These are phyloP conservation scores for Pantherophis alleghaniensis DNA, from an alignment of 2,797 vertebrate genomes.

Conservation along the genomic window DNA sequence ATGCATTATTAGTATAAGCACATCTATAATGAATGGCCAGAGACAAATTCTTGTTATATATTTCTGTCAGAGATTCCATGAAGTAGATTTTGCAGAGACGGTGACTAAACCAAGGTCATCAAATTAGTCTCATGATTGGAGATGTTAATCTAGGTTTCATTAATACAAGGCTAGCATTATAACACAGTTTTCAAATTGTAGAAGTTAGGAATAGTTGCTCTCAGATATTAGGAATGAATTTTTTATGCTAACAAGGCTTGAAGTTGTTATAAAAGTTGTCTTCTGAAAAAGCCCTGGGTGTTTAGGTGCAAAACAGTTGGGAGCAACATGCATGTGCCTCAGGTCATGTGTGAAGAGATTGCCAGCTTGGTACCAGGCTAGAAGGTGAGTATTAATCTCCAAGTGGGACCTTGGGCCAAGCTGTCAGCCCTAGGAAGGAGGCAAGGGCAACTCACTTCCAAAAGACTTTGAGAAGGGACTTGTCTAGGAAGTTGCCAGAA, in stretches of 20 bases:
- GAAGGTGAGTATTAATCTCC: neutral
- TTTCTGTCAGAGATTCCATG: neutral
- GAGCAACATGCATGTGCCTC: neutral
- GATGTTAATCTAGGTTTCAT: neutral
- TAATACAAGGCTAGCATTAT: neutral
- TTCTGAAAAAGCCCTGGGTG: too few species aligned
- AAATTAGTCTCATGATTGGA: neutral
- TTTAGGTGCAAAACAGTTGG: neutral
- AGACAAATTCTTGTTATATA: conserved; percentile 8
- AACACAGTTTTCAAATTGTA: neutral
- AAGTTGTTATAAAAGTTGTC: neutral
- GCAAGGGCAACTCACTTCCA: neutral
- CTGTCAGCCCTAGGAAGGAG: neutral
- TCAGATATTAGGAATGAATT: neutral
- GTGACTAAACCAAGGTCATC: neutral
- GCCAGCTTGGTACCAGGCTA: neutral
- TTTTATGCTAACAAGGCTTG: neutral
- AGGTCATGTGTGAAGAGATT: neutral
- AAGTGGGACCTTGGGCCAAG: neutral
- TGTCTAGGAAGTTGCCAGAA: neutral
- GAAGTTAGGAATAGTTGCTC: neutral
- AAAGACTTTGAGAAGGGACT: neutral
- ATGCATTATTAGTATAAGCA: conserved; percentile 11
- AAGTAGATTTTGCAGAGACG: neutral
- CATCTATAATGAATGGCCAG: neutral